These are phyloP conservation scores for Echinops telfairi DNA, from an alignment of 2,113 vertebrate species.

Conservation along the genomic window DNA sequence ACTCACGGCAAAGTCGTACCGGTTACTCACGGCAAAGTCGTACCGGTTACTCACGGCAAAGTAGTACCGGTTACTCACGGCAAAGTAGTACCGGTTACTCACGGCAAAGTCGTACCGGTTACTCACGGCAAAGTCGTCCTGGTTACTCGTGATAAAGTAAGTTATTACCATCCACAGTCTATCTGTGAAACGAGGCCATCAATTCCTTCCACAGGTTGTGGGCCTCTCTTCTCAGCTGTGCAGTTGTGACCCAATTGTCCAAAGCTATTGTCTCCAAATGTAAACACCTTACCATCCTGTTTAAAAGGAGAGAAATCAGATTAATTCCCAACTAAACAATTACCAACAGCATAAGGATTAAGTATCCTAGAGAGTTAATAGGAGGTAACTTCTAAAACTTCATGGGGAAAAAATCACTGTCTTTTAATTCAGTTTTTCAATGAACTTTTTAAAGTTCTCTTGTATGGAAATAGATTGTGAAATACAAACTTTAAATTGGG, in stretches of 20 bases:
- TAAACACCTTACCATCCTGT: slow-evolving; percentile 88
- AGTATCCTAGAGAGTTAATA: not conserved
- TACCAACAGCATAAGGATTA: not conserved
- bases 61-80: too few species aligned
- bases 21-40: not conserved
- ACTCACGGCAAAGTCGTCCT: too few species aligned
- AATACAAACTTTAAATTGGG: too few species aligned
- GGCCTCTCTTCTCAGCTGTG: slow-evolving; percentile 66
- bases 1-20: not conserved
- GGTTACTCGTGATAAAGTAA: not conserved
- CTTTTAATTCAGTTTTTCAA: not conserved
- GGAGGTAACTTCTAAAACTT: not conserved
- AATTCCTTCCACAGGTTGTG: slow-evolving; percentile 81
- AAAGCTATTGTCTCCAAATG: slow-evolving; percentile 86
- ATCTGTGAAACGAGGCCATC: slow-evolving; percentile 82
- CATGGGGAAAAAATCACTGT: not conserved
- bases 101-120: too few species aligned
- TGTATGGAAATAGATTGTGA: too few species aligned
- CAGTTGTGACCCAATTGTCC: slow-evolving; percentile 86
- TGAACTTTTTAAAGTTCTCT: too few species aligned
- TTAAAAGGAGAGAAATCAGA: not conserved
- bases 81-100: too few species aligned
- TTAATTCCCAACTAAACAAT: slow-evolving; percentile 11
- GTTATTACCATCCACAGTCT: slow-evolving; percentile 87
- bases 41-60: not conserved